Percentiles rank a stretch among this genome's conserved stretches.
Conservation (phyloP, 2,113 vertebrate genomes). For the Ondatra zibethicus region DNA sequence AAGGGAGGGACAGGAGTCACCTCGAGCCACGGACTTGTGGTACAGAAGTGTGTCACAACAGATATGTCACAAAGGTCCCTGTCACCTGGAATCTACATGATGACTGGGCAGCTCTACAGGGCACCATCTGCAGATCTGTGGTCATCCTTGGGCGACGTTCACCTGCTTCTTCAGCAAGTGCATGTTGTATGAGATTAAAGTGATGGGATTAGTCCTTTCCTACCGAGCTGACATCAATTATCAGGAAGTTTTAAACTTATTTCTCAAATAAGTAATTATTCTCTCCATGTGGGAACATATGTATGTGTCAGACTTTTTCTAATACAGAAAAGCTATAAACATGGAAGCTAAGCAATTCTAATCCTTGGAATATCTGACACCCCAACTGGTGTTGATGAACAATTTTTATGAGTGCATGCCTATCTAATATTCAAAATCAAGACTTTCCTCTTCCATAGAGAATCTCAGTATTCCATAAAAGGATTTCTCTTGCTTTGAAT, state of each 20-base stretch:
- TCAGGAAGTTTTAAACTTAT: neutral
- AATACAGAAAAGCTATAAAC: neutral
- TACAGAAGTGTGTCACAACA: constrained; percentile 94
- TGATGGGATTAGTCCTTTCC: neutral
- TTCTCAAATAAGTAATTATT: neutral
- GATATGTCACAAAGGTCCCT: constrained; percentile 97
- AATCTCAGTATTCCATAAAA: constrained; percentile 58
- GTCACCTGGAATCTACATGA: constrained; percentile 92
- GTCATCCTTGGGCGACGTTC: constrained; percentile 72
- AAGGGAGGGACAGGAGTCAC: constrained; percentile 94
- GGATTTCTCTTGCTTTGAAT: constrained; percentile 50
- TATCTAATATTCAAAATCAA: constrained; percentile 77
- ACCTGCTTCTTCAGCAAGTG: neutral
- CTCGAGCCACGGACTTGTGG: constrained; percentile 92
- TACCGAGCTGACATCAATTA: constrained; percentile 27
- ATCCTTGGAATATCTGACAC: constrained; percentile 64
- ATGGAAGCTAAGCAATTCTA: constrained; percentile 28
- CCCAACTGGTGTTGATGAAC: constrained; percentile 72
- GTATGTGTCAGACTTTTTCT: neutral
- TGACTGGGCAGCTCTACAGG: constrained; percentile 85
- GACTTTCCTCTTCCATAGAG: constrained; percentile 85
- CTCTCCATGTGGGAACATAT: neutral
- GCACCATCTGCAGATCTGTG: constrained; percentile 88
- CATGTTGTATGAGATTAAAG: neutral
- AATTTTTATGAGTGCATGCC: constrained; percentile 63